Base-by-base conservation (phyloP, 1,140 invertebrate species). In the Triops longicaudatus region DNA sequence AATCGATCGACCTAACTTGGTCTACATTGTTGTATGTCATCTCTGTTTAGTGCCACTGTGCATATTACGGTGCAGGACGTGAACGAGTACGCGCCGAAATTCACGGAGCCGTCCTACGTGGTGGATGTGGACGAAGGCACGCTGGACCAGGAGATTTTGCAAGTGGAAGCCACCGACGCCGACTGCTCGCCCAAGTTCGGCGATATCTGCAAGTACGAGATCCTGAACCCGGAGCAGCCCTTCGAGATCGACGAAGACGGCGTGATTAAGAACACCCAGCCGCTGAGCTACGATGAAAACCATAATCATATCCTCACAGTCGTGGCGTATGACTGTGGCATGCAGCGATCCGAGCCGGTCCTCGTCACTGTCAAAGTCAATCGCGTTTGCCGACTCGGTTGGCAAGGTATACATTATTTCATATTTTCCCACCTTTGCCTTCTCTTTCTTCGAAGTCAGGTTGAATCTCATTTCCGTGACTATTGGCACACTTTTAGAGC, bases 301-400 rank as follows among this genome's bases (percentile, higher is more conserved):
- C 95, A 96, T 85, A 98, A 98, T 84, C 95, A 97, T 84, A 98
- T 98, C 79, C 86, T 98, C n/a, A 93, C 92, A 14, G 94, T 98
- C 42, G 94, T 97, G n/a, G 96, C 96, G 0, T 96, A 94, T 82
- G 96, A 98, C 83, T 98, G 96, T 82, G 95, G 94, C 17, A 96
- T 95, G 91, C 94, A 94, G 82, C 82, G 84, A 22, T 90, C 89
- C 1, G 88, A 92, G 7, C 94, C 95, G 0, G 93, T 96, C 1
- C 93, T 97, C 89, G 94, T 98, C 79, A 98, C 94, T 80, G 93
- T 98, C 82, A 93, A 95, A 85, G 94, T 98, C 14, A 90, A 89
- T 83, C 87, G 90, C 78, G 88, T 89, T 50, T 93, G 91, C 82
- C 86, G 87, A 74, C 85, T 89, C 42, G 91, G 91, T 72, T 93